A percentile compares a stretch with the other conserved stretches of the same genome.
Conservation (phyloP, 2,797 vertebrate species). For the Pipistrellus kuhlii region DNA sequence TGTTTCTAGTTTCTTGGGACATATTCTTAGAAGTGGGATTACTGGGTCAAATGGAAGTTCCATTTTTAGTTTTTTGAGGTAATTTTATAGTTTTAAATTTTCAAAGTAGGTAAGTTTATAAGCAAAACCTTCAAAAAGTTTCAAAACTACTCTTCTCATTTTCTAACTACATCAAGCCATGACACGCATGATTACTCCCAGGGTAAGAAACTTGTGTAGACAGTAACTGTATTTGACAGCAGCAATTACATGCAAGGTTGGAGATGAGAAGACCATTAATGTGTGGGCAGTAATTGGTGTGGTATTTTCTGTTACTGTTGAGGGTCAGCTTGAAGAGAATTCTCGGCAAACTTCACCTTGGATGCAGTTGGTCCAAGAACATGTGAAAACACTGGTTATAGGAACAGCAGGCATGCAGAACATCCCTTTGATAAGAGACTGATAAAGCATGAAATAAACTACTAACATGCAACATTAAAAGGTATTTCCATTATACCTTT, state of each 20-base stretch:
- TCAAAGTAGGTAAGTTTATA: conserved; percentile 63
- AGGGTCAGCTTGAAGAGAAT: conserved; percentile 71
- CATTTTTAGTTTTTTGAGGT: not conserved
- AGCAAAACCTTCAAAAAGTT: conserved; percentile 80
- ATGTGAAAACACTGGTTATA: conserved; percentile 14
- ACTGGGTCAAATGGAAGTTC: too few relatives aligned
- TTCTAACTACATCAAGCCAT: conserved; percentile 47
- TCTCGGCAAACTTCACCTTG: conserved; percentile 42
- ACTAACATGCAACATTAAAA: conserved; percentile 73
- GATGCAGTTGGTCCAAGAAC: conserved; percentile 78
- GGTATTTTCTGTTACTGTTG: conserved; percentile 75
- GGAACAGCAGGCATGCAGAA: conserved; percentile 37
- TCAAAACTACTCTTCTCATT: conserved; percentile 26
- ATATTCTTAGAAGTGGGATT: too few relatives aligned
- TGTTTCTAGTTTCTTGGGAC: too few relatives aligned
- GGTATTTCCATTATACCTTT: conserved; percentile 70
- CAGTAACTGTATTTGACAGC: conserved; percentile 87
- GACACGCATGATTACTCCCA: not conserved
- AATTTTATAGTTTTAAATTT: conserved; percentile 58
- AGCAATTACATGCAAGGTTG: conserved; percentile 87
- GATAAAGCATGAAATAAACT: conserved; percentile 79
- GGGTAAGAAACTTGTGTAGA: conserved; percentile 83
- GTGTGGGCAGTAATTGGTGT: conserved; percentile 81
- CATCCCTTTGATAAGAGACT: conserved; percentile 20
- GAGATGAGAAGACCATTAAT: conserved; percentile 85